phyloP scores from a whole-genome alignment of 2,888 invertebrate genomes.

The Macrosoma leucophasiata region DNA sequence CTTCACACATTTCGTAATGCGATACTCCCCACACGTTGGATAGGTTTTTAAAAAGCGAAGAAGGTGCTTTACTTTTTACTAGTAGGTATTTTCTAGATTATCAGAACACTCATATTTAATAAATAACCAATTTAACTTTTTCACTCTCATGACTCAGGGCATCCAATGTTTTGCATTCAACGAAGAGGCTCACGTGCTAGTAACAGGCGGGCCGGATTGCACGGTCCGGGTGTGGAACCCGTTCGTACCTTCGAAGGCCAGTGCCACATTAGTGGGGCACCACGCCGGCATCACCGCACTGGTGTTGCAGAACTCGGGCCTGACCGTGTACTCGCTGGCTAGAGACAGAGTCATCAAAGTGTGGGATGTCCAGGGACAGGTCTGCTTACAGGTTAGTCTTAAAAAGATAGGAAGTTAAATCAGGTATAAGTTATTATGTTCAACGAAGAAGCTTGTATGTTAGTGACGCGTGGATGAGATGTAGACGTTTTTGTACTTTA shows the following conservation, averaged over 20 bases:
- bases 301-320: slow-evolving; percentile 79
- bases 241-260: slow-evolving; percentile 81
- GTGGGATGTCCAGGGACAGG: slow-evolving; percentile 82
- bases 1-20: no score
- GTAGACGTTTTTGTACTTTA: no score
- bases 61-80: no score
- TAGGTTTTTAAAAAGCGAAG: no score
- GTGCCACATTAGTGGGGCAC: slow-evolving; percentile 79
- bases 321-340: slow-evolving; percentile 82
- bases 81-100: no score
- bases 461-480: no score
- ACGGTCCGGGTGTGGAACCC: slow-evolving; percentile 87
- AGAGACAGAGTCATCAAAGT: slow-evolving; percentile 84
- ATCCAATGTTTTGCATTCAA: slow-evolving; percentile 78
- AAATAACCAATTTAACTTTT: no score
- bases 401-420: no score
- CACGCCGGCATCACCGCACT: slow-evolving; percentile 80
- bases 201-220: slow-evolving; percentile 86
- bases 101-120: no score
- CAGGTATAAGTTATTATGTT: no score
- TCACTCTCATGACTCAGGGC: slow-evolving; percentile 52
- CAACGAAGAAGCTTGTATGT: no score
- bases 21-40: no score
- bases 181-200: slow-evolving; percentile 75
- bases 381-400: slow-evolving; percentile 76